Base-by-base conservation (phyloP, 2,888 invertebrate genomes). In the Pseudeuparius sepicola region DNA sequence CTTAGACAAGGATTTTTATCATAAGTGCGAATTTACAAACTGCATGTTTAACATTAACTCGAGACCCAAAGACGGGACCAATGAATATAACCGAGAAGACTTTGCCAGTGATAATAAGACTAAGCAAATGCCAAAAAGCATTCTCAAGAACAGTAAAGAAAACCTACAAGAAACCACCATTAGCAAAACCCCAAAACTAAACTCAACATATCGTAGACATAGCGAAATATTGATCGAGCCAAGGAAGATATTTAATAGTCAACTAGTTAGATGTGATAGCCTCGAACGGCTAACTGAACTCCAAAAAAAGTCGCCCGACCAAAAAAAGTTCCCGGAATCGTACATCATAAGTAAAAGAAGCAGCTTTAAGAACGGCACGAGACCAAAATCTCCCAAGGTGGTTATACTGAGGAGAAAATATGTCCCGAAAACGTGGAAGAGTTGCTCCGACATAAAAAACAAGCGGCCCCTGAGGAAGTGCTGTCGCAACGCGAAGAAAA, bases 151-250 rank as follows among this genome's bases (percentile, higher is more conserved):
- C 33, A 54, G 51, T 32, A 52, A 49, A 30, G 58, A 58, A 42
- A 44, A 42, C 30, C 37, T 52, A 24, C 41, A 48, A 25, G 13
- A 32, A 11, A 26, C 14, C 14, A 11, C 15, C n/a, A 20, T 20
- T 20, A 31, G 31, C 7, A 36, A 18, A 17, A 45, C 44, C 40
- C 50, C 52, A 37, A 55, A 51, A 34, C 38, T 46, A 27, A 45
- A 48, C 26, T 39, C 44, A 30, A 41, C 32, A n/a, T 59, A 57
- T 37, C 61, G 63, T 40, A 53, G 70, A 3, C 67, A 68, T 46
- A 67, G 64, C 46, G 72, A 73, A 55, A 66, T 71, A 24, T 52
- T 67, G 6, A 37, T 44, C 35, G 61, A 66, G 28, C 62, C 61
- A 34, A 43, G 40, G 15, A 69, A 67, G 46, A 66, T 70, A 10